phyloP scores from a whole-genome alignment of 2,113 vertebrate species.

The Malurus alboscapulatus region DNA sequence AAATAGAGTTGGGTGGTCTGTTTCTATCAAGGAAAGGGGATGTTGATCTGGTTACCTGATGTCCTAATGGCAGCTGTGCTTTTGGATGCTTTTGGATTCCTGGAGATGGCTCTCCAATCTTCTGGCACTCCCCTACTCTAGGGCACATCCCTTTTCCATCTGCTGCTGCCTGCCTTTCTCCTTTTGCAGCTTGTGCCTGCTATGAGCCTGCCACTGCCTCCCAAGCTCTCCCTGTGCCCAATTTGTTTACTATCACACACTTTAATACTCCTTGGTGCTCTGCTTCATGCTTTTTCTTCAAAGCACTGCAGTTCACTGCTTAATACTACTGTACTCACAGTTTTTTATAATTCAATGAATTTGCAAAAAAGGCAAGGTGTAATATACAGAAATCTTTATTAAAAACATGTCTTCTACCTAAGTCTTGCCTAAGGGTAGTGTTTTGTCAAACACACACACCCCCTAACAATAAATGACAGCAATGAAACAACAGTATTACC shows the following conservation, averaged over 20 bases:
- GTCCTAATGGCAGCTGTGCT: background rate
- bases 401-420: background rate
- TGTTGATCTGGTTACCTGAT: background rate
- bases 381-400: background rate
- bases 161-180: background rate
- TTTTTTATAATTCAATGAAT: background rate
- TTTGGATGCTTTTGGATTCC: background rate
- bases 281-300: background rate
- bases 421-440: background rate
- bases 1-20: background rate
- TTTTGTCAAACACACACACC: background rate
- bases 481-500: background rate
- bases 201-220: background rate
- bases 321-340: background rate
- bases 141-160: background rate
- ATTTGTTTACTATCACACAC: background rate
- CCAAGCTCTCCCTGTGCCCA: background rate
- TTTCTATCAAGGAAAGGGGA: background rate
- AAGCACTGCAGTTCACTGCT: background rate
- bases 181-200: background rate
- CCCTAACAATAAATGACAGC: background rate
- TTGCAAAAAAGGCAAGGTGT: background rate
- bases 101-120: background rate
- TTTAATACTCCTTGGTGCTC: background rate
- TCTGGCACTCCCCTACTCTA: fast-evolving